Conservation (phyloP, 2,113 vertebrate species). For the Microcebus murinus region DNA sequence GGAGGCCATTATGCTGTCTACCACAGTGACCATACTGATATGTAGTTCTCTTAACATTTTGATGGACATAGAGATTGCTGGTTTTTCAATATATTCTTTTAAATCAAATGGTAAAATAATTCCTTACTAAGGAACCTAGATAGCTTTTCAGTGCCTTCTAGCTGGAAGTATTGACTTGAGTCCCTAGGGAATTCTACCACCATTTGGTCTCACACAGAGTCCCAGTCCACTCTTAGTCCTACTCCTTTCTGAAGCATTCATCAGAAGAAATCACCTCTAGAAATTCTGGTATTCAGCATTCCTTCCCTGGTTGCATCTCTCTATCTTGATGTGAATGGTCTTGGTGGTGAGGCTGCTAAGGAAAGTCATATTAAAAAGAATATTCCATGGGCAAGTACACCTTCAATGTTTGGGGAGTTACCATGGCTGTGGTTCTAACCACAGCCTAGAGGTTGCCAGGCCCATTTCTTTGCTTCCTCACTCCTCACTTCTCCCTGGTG, state of each 20-base stretch:
- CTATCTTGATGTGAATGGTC: neutral
- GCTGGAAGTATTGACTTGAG: neutral
- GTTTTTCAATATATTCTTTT: constrained; percentile 9
- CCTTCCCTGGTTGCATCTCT: neutral
- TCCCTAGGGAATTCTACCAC: neutral
- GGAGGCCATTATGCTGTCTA: neutral
- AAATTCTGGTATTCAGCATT: neutral
- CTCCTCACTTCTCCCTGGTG: neutral
- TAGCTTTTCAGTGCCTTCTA: neutral
- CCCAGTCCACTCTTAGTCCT: neutral
- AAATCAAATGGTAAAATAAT: constrained; percentile 26
- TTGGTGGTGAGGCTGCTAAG: neutral
- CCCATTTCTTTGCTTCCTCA: neutral
- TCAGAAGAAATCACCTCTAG: neutral
- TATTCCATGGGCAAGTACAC: neutral
- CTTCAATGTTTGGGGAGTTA: neutral
- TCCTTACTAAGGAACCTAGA: neutral
- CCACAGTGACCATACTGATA: neutral
- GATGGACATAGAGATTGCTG: neutral
- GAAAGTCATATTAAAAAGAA: neutral
- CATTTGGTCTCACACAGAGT: neutral
- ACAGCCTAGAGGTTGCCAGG: neutral
- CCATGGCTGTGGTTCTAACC: neutral
- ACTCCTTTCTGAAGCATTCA: neutral
- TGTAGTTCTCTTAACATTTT: neutral